These are phyloP conservation scores for Xyliphius kryptos DNA, from an alignment of 2,113 vertebrate genomes.

Conservation along the genomic window DNA sequence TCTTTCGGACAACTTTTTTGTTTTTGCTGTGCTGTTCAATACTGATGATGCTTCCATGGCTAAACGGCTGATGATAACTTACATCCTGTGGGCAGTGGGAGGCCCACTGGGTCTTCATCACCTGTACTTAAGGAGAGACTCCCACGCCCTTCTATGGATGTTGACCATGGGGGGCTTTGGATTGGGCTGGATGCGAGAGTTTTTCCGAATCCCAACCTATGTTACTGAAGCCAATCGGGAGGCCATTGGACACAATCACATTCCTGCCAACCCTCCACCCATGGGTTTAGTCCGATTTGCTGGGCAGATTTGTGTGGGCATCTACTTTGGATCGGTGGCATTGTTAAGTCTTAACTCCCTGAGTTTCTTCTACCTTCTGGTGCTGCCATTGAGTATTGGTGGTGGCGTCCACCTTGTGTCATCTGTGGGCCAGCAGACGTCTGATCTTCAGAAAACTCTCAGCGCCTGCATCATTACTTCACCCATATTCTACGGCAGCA, in stretches of 20 bases:
- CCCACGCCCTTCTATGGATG: slow-evolving; percentile 84
- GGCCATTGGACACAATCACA: slow-evolving; percentile 22
- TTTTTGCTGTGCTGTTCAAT: background rate
- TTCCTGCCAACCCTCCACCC: slow-evolving; percentile 42
- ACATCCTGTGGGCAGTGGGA: slow-evolving; percentile 77
- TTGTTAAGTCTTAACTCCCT: slow-evolving; percentile 73
- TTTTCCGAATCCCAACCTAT: slow-evolving; percentile 75
- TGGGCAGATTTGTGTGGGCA: slow-evolving; percentile 74
- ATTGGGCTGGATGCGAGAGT: slow-evolving; percentile 76
- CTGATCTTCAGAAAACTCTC: slow-evolving; percentile 66
- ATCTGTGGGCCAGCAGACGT: slow-evolving; percentile 72
- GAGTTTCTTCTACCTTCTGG: slow-evolving; percentile 71
- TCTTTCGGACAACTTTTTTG: background rate
- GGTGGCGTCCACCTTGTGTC: slow-evolving; percentile 81
- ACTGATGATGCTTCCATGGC: slow-evolving; percentile 59
- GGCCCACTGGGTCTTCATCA: slow-evolving; percentile 83
- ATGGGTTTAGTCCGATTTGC: slow-evolving; percentile 63
- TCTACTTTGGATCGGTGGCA: slow-evolving; percentile 77
- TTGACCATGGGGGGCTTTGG: slow-evolving; percentile 81
- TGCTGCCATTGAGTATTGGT: slow-evolving; percentile 74
- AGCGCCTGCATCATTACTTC: slow-evolving; percentile 69
- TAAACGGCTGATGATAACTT: slow-evolving; percentile 71
- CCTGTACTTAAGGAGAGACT: slow-evolving; percentile 81
- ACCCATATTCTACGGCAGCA: slow-evolving; percentile 74
- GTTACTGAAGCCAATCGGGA: slow-evolving; percentile 67